Conservation (phyloP, 2,888 invertebrate genomes). For the Drosophila subquinaria region DNA sequence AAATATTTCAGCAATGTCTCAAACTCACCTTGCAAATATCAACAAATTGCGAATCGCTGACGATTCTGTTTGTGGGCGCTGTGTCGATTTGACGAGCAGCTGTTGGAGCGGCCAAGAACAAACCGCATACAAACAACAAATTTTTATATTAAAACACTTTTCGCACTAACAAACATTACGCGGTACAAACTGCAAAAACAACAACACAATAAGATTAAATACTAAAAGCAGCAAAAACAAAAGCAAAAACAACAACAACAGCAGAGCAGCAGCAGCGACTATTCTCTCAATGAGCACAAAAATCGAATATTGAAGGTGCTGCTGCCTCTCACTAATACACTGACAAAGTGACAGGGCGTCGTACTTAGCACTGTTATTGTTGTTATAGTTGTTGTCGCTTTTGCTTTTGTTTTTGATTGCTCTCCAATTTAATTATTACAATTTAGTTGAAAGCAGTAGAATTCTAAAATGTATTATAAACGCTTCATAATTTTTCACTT, state of each 20-base stretch:
- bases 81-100: slow-evolving; percentile 47
- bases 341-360: slow-evolving; percentile 58
- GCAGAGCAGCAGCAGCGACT: slow-evolving; percentile 19
- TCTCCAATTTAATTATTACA: slow-evolving; percentile 30
- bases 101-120: slow-evolving; percentile 35
- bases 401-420: slow-evolving; percentile 32
- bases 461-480: slow-evolving; percentile 5
- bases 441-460: slow-evolving; percentile 2
- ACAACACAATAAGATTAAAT: slow-evolving; percentile 38
- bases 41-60: slow-evolving; percentile 29
- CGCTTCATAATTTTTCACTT: background rate
- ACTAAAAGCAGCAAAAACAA: slow-evolving; percentile 27
- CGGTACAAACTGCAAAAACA: slow-evolving; percentile 21
- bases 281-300: slow-evolving; percentile 53
- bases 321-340: slow-evolving; percentile 31
- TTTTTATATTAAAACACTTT: slow-evolving; percentile 44
- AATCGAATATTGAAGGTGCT: slow-evolving; percentile 68
- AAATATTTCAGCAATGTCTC: background rate
- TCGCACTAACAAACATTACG: slow-evolving; percentile 41
- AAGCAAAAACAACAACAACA: slow-evolving; percentile 27
- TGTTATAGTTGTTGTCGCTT: slow-evolving; percentile 17
- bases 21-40: slow-evolving; percentile 45
- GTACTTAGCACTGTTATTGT: slow-evolving; percentile 46
- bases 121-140: slow-evolving; percentile 39
- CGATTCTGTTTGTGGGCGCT: slow-evolving; percentile 29